Evolutionary conservation across 2,888 invertebrate genomes (phyloP).

Genomic region (Eilema caniola): DNA sequence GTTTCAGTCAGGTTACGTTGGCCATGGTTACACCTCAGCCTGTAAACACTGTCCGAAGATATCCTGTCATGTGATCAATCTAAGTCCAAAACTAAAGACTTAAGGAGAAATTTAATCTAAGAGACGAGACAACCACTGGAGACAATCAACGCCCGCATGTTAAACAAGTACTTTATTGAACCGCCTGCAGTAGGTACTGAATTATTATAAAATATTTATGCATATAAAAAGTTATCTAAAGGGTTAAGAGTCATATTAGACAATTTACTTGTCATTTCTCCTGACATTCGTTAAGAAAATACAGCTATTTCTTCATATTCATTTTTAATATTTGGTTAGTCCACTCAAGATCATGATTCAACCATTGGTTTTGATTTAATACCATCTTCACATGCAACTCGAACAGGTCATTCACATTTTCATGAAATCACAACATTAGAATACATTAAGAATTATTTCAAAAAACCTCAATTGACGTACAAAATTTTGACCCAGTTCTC

Average conservation of each 20-base stretch:
- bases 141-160: not conserved
- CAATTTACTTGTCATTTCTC: not conserved
- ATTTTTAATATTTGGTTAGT: not conserved
- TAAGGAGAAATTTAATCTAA: not conserved
- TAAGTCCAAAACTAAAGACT: not conserved
- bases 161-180: not conserved
- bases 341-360: not conserved
- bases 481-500: slow-evolving; percentile 49
- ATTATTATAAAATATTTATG: not conserved
- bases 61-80: not conserved
- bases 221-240: not conserved
- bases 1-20: no score
- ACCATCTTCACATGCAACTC: slow-evolving; percentile 6
- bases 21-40: no score
- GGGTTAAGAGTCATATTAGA: not conserved
- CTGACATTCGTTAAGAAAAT: not conserved
- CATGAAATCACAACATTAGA: slow-evolving; percentile 18
- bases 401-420: not conserved
- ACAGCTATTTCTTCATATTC: not conserved
- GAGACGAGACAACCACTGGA: not conserved
- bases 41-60: not conserved
- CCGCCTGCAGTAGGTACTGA: not conserved
- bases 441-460: slow-evolving; percentile 34
- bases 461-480: slow-evolving; percentile 27
- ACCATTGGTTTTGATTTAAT: not conserved